Evolutionary conservation across 2,888 invertebrate genomes (phyloP).

Genomic region (Odontomyia ornata): DNA sequence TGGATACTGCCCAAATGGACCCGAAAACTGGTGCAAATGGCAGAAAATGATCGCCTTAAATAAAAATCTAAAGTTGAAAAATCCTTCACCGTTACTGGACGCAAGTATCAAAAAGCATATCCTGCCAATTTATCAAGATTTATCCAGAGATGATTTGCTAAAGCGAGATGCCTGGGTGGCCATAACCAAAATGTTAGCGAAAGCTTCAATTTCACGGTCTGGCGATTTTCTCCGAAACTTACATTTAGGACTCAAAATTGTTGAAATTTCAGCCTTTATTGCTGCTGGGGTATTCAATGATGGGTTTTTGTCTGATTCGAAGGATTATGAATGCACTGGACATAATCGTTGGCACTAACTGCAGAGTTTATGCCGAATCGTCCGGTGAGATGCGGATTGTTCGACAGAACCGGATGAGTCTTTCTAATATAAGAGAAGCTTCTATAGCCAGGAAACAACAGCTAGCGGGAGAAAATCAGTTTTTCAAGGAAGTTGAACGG

Average conservation of each 20-base stretch:
- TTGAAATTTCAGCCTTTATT: slow-evolving; percentile 51
- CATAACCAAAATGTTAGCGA: slow-evolving; percentile 52
- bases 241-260: slow-evolving; percentile 48
- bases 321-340: slow-evolving; percentile 33
- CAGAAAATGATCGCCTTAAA: slow-evolving; percentile 1
- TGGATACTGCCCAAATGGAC: slow-evolving; percentile 22
- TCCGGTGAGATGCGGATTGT: slow-evolving; percentile 11
- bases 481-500: slow-evolving; percentile 48
- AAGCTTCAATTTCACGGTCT: slow-evolving; percentile 52
- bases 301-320: neutral
- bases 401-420: slow-evolving; percentile 10
- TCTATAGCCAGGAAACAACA: slow-evolving; percentile 45
- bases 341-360: slow-evolving; percentile 29
- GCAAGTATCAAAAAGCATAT: slow-evolving; percentile 29
- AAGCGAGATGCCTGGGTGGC: slow-evolving; percentile 47
- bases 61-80: neutral
- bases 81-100: neutral
- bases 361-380: slow-evolving; percentile 1
- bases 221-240: slow-evolving; percentile 51
- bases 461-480: slow-evolving; percentile 43
- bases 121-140: slow-evolving; percentile 45
- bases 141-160: slow-evolving; percentile 32
- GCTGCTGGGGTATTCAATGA: slow-evolving; percentile 31
- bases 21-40: slow-evolving; percentile 24
- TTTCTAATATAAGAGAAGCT: slow-evolving; percentile 44